A percentile compares a stretch with the other conserved stretches of the same genome.
Conservation (phyloP, 2,888 invertebrate genomes). For the Pseudococcus jackbeardsleyi region DNA sequence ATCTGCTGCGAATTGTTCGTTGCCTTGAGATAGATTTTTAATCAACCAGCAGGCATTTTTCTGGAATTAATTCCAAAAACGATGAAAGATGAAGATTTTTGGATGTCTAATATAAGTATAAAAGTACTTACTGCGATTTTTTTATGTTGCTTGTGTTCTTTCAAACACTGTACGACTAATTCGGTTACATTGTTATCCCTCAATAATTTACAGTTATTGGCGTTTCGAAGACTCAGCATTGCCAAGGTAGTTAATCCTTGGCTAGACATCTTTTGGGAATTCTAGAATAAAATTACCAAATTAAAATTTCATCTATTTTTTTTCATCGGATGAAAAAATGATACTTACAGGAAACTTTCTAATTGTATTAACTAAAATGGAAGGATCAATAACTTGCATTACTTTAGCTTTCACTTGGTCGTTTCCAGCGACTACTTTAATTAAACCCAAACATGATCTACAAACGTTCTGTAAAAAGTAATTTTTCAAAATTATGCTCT, state of each 20-base stretch:
- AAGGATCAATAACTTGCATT: constrained; percentile 64
- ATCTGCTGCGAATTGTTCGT: constrained; percentile 64
- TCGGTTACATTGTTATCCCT: constrained; percentile 62
- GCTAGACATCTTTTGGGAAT: constrained; percentile 45
- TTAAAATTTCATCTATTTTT: neutral
- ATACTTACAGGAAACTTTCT: constrained; percentile 63
- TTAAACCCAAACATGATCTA: constrained; percentile 57
- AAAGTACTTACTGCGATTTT: constrained; percentile 48
- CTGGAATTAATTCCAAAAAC: constrained; percentile 41
- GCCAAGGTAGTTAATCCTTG: constrained; percentile 41
- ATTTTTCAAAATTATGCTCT: neutral
- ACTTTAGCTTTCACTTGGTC: constrained; percentile 66
- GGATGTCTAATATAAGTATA: neutral
- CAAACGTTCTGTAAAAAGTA: constrained; percentile 22
- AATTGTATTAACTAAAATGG: constrained; percentile 60
- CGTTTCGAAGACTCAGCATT: constrained; percentile 51
- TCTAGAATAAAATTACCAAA: neutral
- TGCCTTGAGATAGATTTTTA: constrained; percentile 65
- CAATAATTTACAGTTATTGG: constrained; percentile 56
- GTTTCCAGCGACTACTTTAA: constrained; percentile 66
- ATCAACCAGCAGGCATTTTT: constrained; percentile 65
- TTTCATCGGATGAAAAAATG: neutral
- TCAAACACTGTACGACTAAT: constrained; percentile 65
- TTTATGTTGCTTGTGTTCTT: constrained; percentile 62
- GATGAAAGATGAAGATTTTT: neutral